Base-by-base conservation (phyloP, 2,797 vertebrate genomes). In the Melanotaenia parkinsoni region DNA sequence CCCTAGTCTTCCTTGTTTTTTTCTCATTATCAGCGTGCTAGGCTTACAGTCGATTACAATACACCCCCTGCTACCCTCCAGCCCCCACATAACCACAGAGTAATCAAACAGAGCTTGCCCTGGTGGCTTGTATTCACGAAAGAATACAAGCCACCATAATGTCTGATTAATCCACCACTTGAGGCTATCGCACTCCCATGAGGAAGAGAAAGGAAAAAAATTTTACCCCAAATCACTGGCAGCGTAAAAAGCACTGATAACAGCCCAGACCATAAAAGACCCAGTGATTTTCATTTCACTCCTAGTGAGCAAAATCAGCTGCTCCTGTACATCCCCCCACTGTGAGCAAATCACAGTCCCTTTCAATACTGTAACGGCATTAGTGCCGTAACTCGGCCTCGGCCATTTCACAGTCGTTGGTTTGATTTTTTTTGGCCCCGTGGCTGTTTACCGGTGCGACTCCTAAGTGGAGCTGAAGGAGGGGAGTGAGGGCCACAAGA, bases 261-360 rank as follows among this genome's bases (percentile, higher is more conserved):
- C 80, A 71, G 65, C 68, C 50, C 40, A 28, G 62, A 74, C 78
- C 78, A 88, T 87, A 89, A 88, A 77, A 81, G 87, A 76, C 82
- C 81, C 70, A 30, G 73, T 82, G 86, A 86, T 92, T 92, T 87
- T 85, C 81, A 89, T 91, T 91, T 85, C 89, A 88, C 86, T 91
- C 90, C 86, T 79, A 88, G 89, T 70, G 82, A 88, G 90, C 40
- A 1, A 80, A 91, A 90, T 90, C 88, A 85, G 82, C 74, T 78
- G 86, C 81, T 84, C 33, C 80, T 24, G 45, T 81, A 80, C 79
- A 16, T 76, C 53, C 72, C 61, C 86, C 83, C 67, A 66, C 87
- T 68, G 88, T 9, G 67, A 88, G 85, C 73, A 73, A 88, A 83
- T 89, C 88, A 83, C 74, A 75, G 73, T 3, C 76, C 45, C 63